Percentiles rank a stretch among this genome's conserved stretches.
phyloP scores from a whole-genome alignment of 35 echinoderm and acorn worm genomes.

The Amphiura filiformis region DNA sequence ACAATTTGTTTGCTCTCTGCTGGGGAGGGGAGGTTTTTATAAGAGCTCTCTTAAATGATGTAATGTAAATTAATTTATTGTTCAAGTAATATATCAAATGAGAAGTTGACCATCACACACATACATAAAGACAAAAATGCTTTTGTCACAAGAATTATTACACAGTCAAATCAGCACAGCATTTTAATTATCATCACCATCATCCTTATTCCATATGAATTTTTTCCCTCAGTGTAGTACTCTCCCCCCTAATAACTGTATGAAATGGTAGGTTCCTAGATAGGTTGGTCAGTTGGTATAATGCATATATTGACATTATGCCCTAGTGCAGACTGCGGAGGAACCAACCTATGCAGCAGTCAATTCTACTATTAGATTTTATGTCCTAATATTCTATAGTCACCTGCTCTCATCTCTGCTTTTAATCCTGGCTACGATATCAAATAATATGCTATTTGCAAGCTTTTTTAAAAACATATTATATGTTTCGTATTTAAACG shows the following conservation, averaged over 20 bases:
- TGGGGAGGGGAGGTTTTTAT: background rate
- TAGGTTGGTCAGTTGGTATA: background rate
- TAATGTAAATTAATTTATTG: background rate
- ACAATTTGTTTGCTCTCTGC: background rate
- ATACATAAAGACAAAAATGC: background rate
- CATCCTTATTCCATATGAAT: background rate
- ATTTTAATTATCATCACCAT: background rate
- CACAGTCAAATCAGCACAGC: background rate
- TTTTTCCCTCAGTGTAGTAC: background rate
- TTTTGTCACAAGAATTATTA: background rate
- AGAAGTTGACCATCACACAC: background rate
- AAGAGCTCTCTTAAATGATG: background rate
- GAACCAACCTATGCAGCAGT: background rate
- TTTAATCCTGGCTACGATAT: background rate
- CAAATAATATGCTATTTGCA: background rate
- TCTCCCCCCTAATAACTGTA: background rate
- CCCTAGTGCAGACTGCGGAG: background rate
- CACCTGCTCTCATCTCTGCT: background rate
- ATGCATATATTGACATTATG: constrained; percentile 12
- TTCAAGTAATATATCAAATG: background rate
- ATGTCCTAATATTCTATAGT: background rate
- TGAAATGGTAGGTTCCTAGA: background rate
- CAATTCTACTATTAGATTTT: background rate
- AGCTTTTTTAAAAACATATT: background rate
- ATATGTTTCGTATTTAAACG: background rate